Evolutionary conservation across 2,797 vertebrate species (phyloP).

Genomic region (Oreortyx pictus): DNA sequence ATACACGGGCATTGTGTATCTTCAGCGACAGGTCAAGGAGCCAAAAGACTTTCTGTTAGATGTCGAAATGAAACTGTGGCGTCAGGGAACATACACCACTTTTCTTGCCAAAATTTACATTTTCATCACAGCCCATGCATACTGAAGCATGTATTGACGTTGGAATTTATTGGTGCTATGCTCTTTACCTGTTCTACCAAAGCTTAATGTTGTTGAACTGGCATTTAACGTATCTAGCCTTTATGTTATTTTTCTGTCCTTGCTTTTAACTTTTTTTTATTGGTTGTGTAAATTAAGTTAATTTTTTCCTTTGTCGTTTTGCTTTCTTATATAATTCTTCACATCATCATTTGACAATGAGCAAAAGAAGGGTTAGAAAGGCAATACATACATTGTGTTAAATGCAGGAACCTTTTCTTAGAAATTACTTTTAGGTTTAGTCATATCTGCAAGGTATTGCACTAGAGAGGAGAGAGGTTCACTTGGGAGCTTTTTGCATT

Average conservation of each 20-base stretch:
- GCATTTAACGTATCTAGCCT: constrained; percentile 62
- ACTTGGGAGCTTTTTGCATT: background rate
- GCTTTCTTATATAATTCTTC: background rate
- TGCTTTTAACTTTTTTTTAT: constrained; percentile 36
- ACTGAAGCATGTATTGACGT: constrained; percentile 76
- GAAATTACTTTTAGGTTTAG: constrained; percentile 22
- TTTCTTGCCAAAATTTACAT: constrained; percentile 90
- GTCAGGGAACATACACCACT: constrained; percentile 88
- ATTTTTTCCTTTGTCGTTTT: constrained; percentile 41
- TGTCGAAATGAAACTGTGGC: constrained; percentile 97
- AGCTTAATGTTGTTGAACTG: constrained; percentile 64
- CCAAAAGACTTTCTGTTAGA: constrained; percentile 91
- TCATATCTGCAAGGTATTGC: constrained; percentile 32
- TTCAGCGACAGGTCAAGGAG: constrained; percentile 87
- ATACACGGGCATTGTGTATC: constrained; percentile 91
- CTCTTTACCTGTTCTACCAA: constrained; percentile 57
- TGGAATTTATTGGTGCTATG: constrained; percentile 78
- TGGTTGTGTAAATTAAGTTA: constrained; percentile 76
- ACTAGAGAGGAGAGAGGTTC: constrained; percentile 21
- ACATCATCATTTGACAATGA: background rate
- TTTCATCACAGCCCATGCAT: constrained; percentile 89
- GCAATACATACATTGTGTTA: constrained; percentile 3
- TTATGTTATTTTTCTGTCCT: constrained; percentile 63
- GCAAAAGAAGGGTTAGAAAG: constrained; percentile 27
- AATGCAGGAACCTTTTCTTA: constrained; percentile 27